Conservation (phyloP, 2,113 vertebrate genomes). For the Ammospiza caudacuta region DNA sequence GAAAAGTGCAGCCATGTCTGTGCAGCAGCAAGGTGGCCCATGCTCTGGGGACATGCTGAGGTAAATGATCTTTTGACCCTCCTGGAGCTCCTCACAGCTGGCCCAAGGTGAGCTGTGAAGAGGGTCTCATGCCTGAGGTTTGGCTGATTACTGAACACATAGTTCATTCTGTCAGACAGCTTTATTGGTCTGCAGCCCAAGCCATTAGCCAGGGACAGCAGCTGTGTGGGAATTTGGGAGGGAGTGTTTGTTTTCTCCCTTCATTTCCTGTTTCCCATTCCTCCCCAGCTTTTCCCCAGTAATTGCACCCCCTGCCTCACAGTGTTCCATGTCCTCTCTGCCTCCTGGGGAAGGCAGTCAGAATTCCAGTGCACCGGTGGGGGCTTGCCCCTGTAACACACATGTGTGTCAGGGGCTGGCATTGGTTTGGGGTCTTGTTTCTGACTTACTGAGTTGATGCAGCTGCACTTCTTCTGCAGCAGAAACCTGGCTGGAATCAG, state of each 20-base stretch:
- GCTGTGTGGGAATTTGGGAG: constrained; percentile 35
- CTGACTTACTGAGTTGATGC: not conserved
- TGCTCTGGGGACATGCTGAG: fast-evolving
- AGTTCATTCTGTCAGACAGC: not conserved
- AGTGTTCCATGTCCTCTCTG: not conserved
- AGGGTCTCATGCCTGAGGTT: not conserved
- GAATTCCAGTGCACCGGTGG: fast-evolving
- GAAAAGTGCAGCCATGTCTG: fast-evolving
- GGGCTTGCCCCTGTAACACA: not conserved
- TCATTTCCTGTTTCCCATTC: constrained; percentile 35
- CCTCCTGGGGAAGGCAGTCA: not conserved
- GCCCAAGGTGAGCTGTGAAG: not conserved
- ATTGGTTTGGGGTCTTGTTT: not conserved
- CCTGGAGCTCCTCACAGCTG: not conserved
- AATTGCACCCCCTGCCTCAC: not conserved
- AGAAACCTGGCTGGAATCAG: not conserved
- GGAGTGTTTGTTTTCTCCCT: constrained; percentile 11
- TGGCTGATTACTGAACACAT: not conserved
- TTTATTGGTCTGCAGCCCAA: constrained; percentile 14
- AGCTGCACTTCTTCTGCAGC: not conserved
- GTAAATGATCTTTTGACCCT: not conserved
- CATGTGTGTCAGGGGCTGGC: fast-evolving
- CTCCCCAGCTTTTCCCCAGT: not conserved
- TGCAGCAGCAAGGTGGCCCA: fast-evolving
- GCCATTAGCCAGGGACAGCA: not conserved